These are phyloP conservation scores for Corapipo altera DNA, from an alignment of 2,113 vertebrate species.

Conservation along the genomic window DNA sequence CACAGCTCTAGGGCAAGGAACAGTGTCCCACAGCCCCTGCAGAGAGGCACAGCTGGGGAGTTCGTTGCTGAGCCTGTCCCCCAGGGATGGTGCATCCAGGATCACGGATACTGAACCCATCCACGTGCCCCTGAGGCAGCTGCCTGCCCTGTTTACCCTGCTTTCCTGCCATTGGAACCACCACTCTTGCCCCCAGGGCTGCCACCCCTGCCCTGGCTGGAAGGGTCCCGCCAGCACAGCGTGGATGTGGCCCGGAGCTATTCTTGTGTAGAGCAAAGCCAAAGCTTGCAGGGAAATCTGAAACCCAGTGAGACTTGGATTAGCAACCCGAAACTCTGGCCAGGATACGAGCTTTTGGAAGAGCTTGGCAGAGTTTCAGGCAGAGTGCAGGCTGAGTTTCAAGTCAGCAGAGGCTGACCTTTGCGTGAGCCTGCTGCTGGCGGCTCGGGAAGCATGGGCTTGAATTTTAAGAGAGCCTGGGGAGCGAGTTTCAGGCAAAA, in stretches of 20 bases:
- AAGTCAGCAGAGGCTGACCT: slow-evolving; percentile 43
- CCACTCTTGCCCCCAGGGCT: not conserved
- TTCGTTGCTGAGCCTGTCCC: not conserved
- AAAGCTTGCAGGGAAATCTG: slow-evolving; percentile 2
- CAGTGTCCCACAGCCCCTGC: not conserved
- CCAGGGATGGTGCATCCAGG: not conserved
- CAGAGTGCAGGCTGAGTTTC: not conserved
- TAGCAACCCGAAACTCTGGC: slow-evolving; percentile 36
- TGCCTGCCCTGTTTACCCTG: not conserved
- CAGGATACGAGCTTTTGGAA: slow-evolving; percentile 34
- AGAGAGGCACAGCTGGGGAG: not conserved
- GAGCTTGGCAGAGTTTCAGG: slow-evolving; percentile 49
- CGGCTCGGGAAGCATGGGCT: not conserved
- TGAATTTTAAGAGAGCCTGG: slow-evolving; percentile 10
- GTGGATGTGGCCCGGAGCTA: not conserved
- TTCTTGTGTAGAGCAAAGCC: not conserved
- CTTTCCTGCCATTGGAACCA: not conserved
- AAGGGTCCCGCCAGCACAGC: not conserved
- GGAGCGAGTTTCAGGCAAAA: not conserved
- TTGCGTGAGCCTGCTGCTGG: slow-evolving; percentile 42
- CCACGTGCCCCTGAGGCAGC: not conserved
- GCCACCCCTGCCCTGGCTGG: not conserved
- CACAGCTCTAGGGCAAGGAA: not conserved
- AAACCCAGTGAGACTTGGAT: slow-evolving; percentile 44
- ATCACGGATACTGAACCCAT: not conserved